phyloP scores from a whole-genome alignment of 2,888 invertebrate species.

The Clistopyga incitator region DNA sequence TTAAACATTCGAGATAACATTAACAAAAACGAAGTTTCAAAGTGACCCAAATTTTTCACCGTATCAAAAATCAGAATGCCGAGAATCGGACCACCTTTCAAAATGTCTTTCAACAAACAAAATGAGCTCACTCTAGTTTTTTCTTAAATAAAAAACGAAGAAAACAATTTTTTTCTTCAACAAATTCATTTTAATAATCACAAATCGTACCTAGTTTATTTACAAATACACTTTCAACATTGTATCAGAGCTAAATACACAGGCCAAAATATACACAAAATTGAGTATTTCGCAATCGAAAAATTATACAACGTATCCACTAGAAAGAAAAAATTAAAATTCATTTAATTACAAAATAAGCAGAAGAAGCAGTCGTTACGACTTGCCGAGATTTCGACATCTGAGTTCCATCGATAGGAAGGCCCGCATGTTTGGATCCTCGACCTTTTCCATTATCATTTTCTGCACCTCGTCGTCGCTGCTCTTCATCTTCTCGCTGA shows the following conservation, averaged over 20 bases:
- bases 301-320: not conserved
- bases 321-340: too few relatives aligned
- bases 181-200: not conserved
- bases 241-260: not conserved
- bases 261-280: not conserved
- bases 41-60: too few relatives aligned
- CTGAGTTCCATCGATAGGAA: conserved; percentile 92
- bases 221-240: not conserved
- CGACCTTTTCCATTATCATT: conserved; percentile 90
- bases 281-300: not conserved
- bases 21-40: too few relatives aligned
- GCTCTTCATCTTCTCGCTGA: conserved; percentile 87
- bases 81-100: not conserved
- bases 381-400: conserved; percentile 77
- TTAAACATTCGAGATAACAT: too few relatives aligned
- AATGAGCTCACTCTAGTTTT: too few relatives aligned
- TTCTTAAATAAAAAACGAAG: not conserved
- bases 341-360: conserved; percentile 18
- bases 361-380: conserved; percentile 27
- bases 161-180: not conserved
- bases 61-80: too few relatives aligned
- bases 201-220: not conserved
- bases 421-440: conserved; percentile 93
- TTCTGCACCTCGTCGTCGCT: conserved; percentile 89
- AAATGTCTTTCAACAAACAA: not conserved